Evolutionary conservation across 1,140 invertebrate species (phyloP), one percentile per base, ranked within the genome.

Genomic region (Thalassaphorura encarpata): DNA sequence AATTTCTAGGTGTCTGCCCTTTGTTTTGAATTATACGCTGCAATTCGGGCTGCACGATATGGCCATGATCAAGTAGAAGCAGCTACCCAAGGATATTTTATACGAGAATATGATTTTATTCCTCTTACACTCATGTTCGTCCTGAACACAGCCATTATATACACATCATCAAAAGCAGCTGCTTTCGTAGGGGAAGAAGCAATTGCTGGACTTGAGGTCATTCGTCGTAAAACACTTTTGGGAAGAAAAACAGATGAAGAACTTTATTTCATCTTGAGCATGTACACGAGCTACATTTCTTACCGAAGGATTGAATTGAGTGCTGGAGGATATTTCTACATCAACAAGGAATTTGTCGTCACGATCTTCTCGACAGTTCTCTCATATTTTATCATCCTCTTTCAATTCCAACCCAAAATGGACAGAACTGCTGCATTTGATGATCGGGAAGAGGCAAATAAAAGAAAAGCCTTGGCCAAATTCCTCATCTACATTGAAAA

Each of bases 381-480:
- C 8, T 54, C 54, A 1, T 64, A 64, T 27, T 64, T 61, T 36
- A 64, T 60, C 19, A 58, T 64, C 33, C 19, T 60, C 3, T 48
- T 47, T 19, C 62, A 64, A 24, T 61, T 64, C 24, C 50, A 57
- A 24, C 62, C 62, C n/a, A n/a, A n/a, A n/a, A n/a, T n/a, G n/a
- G n/a, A n/a, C n/a, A n/a, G n/a, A n/a, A n/a, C n/a, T n/a, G n/a
- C n/a, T n/a, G n/a, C n/a, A n/a, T n/a, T n/a, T n/a, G n/a, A n/a
- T n/a, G n/a, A n/a, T n/a, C n/a, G n/a, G n/a, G n/a, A n/a, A n/a
- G n/a, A n/a, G n/a, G n/a, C n/a, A n/a, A n/a, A n/a, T n/a, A n/a
- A n/a, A n/a, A n/a, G n/a, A n/a, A n/a, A n/a, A n/a, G n/a, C n/a
- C n/a, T n/a, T n/a, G n/a, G n/a, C n/a, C n/a, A n/a, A n/a, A n/a